Base-by-base conservation (phyloP, 2,888 invertebrate genomes). In the Tiphia femorata region DNA sequence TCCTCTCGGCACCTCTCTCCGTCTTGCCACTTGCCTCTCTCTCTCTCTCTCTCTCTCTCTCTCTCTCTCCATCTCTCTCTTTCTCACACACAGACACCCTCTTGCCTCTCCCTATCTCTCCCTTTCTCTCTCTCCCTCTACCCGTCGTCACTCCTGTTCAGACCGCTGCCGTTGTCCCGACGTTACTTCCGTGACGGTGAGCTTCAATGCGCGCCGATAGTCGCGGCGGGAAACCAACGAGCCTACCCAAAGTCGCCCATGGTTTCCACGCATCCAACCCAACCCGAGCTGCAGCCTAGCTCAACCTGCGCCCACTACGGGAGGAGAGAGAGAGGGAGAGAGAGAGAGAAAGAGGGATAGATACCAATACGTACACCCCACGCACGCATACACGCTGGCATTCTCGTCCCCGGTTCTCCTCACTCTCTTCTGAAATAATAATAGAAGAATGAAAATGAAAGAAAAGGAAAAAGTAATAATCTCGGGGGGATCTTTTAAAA, bases 401-500 rank as follows among this genome's bases (percentile, higher is more conserved):
- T 7, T 29, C 58, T 67, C 66, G 60, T 72, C 62, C 65, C n/a
- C n/a, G n/a, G 58, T 56, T 14, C 33, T 62, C 61, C 49, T 61
- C 66, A 56, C 64, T 67, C 72, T 73, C n/a, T n/a, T 73, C 76
- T 77, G 73, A 72, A 76, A 81, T 77, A 77, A 81, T 80, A 80
- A 81, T 76, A 77, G 76, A 73, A 77, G 77, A 75, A 79, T 76
- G 75, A 81, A 80, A 79, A 74, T 67, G 68, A 73, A 71, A 75
- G 75, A 76, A 75, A 79, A 76, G 70, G 74, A 77, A 79, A 80
- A 82, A 83, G 83, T 81, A 83, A 84, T 84, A 84, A 84, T 83
- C 83, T 82, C 78, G 71, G 82, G n/a, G n/a, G 78, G 82, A 81
- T 81, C 84, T 84, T 83, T 84, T 83, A 84, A 84, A 83, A 82